Evolutionary conservation across 2,797 vertebrate species (phyloP), one percentile per base, ranked within the genome.

Genomic region (Chromis chromis): DNA sequence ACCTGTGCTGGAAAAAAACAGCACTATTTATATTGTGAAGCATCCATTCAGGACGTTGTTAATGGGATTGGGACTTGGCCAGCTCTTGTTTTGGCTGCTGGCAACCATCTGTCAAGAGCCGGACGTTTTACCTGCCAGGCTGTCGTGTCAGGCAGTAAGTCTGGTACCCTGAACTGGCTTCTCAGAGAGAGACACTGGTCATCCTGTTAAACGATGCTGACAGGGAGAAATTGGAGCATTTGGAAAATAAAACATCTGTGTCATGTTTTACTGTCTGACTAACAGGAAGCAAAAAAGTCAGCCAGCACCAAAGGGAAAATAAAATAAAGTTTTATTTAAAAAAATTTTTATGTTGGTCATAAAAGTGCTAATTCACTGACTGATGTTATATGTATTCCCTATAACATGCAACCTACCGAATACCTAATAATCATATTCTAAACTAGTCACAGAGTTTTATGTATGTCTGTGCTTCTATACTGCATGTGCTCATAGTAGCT

Each of bases 11-110:
- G 73, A 25, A 55, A 57, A 24, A 82, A 68, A 65, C 1, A 27
- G 4, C 36, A 4, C 63, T 76, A 67, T 82, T 69, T 87, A 71
- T 78, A 65, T 3, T 27, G 44, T 49, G 53, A 66, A 27, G 72
- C 75, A 16, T 81, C 74, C 82, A 84, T 83, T 91, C 78, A 83
- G 78, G 75, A 83, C 63, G 76, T 52, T 59, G 50, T 78, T 87
- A 86, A 90, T 81, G 64, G 73, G 77, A 65, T 60, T 87, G 79
- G 77, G 60, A 31, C 17, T 1, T 11, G 6, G 72, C 82, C 85
- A 84, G 65, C 49, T 82, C 74, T 80, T 79, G 83, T 79, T 87
- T 75, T 82, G 74, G 78, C 85, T 66, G 52, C 61, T 25, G 24
- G 36, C 50, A 56, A 62, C 74, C 73, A 71, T 79, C 78, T 85